Evolutionary conservation across 2,888 invertebrate species (phyloP), one percentile per base, ranked within the genome.

Genomic region (Phlogophora meticulosa): DNA sequence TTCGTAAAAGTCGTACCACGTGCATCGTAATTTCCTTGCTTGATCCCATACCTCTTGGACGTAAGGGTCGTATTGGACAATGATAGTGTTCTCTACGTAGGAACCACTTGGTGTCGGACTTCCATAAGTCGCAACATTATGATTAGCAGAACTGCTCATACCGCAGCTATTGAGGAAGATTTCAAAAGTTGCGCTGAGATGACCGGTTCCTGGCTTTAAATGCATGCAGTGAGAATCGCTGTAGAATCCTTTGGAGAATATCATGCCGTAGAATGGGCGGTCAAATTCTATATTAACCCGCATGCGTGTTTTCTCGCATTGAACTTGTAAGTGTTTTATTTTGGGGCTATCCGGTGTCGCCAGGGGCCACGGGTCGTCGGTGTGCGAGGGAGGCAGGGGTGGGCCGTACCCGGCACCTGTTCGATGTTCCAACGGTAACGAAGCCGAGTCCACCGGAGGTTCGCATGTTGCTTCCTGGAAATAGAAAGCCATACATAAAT

Each of bases 11-110:
- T 99, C 99, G 92, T 99, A 99, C 99, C 99, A 99, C 38, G 99
- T 99, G 92, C 99, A 99, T 67, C 99, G 96, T 55, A 99, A 93
- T 91, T 98, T 98, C 87, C 99, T 96, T 3, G 99, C 98, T 91
- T 98, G 98, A 96, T 99, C 99, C 98, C 98, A 99, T 28, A 98
- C 98, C 93, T 99, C 98, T 93, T 98, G 98, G 13, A 99, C 98
- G 91, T 98, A 98, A 1, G 98, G 98, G 93, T 99, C 99, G 92
- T 98, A 99, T 91, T 99, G 99, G 73, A 99, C 98, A 86, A 99
- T 98, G 82, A 99, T 98, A 0, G 98, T 98, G 89, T 99, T 99
- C 92, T 99, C 99, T 24, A 99, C 98, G 90, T 98, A 99, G 84
- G 98, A 98, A 56, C 99, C 99, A 76, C 98, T 98, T 0, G 98